Evolutionary conservation across 1,140 invertebrate genomes (phyloP), one percentile per base, ranked within the genome.

Genomic region (Fopius arisanus): DNA sequence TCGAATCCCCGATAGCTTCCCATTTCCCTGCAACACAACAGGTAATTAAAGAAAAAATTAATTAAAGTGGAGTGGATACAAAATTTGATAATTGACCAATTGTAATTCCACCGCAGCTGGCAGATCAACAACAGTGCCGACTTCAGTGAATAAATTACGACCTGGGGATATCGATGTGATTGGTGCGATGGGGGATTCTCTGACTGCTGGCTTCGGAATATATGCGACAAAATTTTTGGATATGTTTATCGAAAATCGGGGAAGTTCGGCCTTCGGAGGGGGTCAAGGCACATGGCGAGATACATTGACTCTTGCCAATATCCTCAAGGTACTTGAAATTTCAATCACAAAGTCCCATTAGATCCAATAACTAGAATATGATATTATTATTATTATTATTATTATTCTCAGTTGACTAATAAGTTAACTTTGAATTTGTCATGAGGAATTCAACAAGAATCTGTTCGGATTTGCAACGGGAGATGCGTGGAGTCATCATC

Each of bases 131-230:
- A 78, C 75, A 76, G 80, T 79, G 68, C 91, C 90, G 21, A 85
- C 43, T 41, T 89, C 78, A 71, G 92, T 90, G 41, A 90, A 94
- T 77, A 77, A 85, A 73, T 83, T 94, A 4, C 86, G 90, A 59
- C 91, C 90, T 1, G 91, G 90, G 33, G 93, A 94, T 79, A 91
- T 94, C 23, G 90, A 93, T 66, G 86, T 94, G 3, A 87, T 94
- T 16, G 93, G 82, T 0, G 92, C 91, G 2, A 86, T 94, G 76
- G 93, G 93, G 3, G 93, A 94, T 80, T 93, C 92, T 0, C 78
- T 94, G 63, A 92, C 91, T 1, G 92, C 92, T 4, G 92, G 90
- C 41, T 89, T 90, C 74, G 92, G 92, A 16, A 83, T 90, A 10
- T 87, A 90, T 40, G 89, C 89, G 1, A 80, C 80, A 2, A 88